Evolutionary conservation across 2,888 invertebrate species (phyloP), one percentile per base, ranked within the genome.

Genomic region (Heteromyza rotundicornis): DNA sequence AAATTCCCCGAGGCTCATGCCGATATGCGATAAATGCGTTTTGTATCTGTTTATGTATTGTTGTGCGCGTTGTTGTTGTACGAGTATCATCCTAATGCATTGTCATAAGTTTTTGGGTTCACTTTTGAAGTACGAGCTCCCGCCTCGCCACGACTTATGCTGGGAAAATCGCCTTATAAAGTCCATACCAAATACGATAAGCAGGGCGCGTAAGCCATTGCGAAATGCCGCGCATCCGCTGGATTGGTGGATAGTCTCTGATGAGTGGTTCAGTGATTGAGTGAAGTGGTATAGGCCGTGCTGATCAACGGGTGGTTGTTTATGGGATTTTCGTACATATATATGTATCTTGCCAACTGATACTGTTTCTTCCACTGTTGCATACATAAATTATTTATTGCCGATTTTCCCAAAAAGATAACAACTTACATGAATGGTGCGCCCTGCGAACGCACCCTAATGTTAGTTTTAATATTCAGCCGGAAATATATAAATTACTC

Each of bases 371-470:
- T 7, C 5, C 14, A 40, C 16, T 40, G 40, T 56, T 56, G 44
- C 20, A 23, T 47, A 49, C 47, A 49, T 23, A 57, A 76, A 76
- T 74, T 75, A 74, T 76, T 75, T 74, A 76, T 74, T 74, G 72
- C 72, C 72, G 74, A 74, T 74, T 76, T 74, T 70, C 75, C 72
- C 73, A 76, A 75, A 74, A 75, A 76, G 76, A 74, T 76, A 74
- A 71, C 65, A 68, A 20, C 20, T 17, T 32, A 32, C n/a, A n/a
- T n/a, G n/a, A n/a, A n/a, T n/a, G n/a, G n/a, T n/a, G n/a, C n/a
- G n/a, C 32, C 32, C 32, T 12, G 32, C 10, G 16, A n/a, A 40
- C 10, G 5, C 40, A 40, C 40, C 40, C 40, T n/a, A 40, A 40
- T n/a, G 16, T n/a, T n/a, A n/a, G n/a, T n/a, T n/a, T n/a, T n/a